Evolutionary conservation across 2,113 vertebrate species (phyloP), one percentile per base, ranked within the genome.

Genomic region (Columba janthina): DNA sequence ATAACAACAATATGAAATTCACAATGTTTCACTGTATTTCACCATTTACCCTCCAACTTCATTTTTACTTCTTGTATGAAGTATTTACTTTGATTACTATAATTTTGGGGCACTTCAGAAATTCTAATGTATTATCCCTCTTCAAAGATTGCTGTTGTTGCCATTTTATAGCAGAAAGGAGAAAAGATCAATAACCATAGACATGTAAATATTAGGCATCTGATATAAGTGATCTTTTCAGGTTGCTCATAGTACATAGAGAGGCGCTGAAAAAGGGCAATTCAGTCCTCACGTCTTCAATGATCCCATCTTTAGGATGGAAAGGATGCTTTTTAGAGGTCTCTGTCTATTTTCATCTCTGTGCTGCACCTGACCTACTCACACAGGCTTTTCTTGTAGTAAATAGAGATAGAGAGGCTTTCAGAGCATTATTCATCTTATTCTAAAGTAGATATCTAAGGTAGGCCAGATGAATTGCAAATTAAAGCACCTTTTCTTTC

Each of bases 341-440:
- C 15, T 36, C 89, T 84, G 28, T 31, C 56, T 91, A 2, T 85
- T 94, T 95, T 92, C 38, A 48, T 69, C 38, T 15, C 58, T 57
- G 1, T 24, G 42, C 20, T 79, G 38, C 15, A 69, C 57, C 70
- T 79, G 79, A 82, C 54, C 78, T 88, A 24, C 85, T 69, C 78
- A 90, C 22, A 19, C 34, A 72, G 61, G 31, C 42, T 95, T 92
- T 90, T 85, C 11, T 42, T 56, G 26, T 10, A 65, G 71, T 48
- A 90, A 92, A 72, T 44, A 50, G 71, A 93, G 78, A 64, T 16
- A 61, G 42, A 78, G 44, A 88, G 64, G 58, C 79, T 93, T 94
- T 90, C 54, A 94, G 71, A 65, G 44, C 32, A 76, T 85, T 93
- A 90, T 92, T 92, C 64, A 56, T 60, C 66, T 85, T 60, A 78